A percentile compares a stretch with the other conserved stretches of the same genome.
Conservation (phyloP, 2,888 invertebrate species). For the Tetragonula carbonaria region DNA sequence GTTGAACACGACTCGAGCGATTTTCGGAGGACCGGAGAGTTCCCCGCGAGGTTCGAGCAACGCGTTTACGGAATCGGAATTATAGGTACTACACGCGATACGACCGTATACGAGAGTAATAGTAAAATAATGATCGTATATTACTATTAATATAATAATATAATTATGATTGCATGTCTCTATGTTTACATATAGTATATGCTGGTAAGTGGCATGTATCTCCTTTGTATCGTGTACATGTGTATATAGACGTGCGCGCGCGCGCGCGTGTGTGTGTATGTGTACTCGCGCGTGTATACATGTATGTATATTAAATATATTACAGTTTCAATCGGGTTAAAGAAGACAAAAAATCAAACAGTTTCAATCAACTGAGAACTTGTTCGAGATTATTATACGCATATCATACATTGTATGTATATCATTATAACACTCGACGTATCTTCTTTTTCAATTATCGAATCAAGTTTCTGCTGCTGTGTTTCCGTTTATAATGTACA, state of each 20-base stretch:
- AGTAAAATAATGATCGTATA: conserved; percentile 76
- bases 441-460: conserved; percentile 17
- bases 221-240: background rate
- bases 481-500: conserved; percentile 67
- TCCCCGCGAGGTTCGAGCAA: conserved; percentile 21
- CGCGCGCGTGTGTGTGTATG: conserved; percentile 24
- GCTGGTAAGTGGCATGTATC: conserved; percentile 44
- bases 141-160: conserved; percentile 73
- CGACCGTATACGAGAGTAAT: conserved; percentile 71
- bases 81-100: conserved; percentile 61
- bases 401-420: conserved; percentile 26
- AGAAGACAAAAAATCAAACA: conserved; percentile 70
- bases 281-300: conserved; percentile 34
- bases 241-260: background rate
- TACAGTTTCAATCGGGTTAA: conserved; percentile 70
- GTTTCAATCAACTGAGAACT: conserved; percentile 61
- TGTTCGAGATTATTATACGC: conserved; percentile 61
- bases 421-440: conserved; percentile 44
- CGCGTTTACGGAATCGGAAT: conserved; percentile 47
- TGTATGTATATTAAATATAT: conserved; percentile 72
- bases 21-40: conserved; percentile 28
- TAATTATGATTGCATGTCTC: conserved; percentile 73
- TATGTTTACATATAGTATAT: conserved; percentile 65
- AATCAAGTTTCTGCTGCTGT: conserved; percentile 47
- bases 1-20: background rate